Conservation (phyloP, 2,113 vertebrate species). For the Hippolais icterina region DNA sequence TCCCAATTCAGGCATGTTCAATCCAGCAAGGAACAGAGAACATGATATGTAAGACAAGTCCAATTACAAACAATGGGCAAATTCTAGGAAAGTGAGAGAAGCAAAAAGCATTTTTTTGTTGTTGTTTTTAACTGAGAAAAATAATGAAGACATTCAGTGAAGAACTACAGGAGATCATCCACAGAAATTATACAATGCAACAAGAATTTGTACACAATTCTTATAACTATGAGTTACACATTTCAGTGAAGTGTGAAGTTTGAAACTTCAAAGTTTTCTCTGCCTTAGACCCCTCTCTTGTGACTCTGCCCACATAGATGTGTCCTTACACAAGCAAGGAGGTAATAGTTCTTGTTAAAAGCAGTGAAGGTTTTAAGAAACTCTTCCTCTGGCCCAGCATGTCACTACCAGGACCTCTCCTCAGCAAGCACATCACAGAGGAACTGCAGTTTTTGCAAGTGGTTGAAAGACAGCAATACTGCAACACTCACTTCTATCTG, state of each 20-base stretch:
- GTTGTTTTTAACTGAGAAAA: background rate
- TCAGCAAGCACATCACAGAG: background rate
- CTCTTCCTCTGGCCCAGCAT: background rate
- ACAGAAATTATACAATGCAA: background rate
- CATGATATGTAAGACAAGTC: background rate
- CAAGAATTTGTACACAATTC: background rate
- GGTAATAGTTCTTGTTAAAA: background rate
- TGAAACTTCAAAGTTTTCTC: background rate
- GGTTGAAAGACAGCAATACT: background rate
- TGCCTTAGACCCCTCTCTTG: background rate
- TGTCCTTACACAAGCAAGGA: background rate
- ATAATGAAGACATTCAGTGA: background rate
- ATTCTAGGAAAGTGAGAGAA: background rate
- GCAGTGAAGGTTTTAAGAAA: background rate
- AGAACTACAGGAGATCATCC: background rate
- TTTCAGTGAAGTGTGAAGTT: background rate
- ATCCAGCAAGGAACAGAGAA: background rate
- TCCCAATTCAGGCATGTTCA: background rate
- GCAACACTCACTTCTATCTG: background rate
- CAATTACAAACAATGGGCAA: background rate
- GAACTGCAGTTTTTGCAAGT: background rate
- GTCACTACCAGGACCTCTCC: background rate
- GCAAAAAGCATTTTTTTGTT: background rate
- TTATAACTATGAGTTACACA: background rate
- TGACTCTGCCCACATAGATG: background rate